Conservation (phyloP, 2,888 invertebrate species). For the Orthosia cruda region DNA sequence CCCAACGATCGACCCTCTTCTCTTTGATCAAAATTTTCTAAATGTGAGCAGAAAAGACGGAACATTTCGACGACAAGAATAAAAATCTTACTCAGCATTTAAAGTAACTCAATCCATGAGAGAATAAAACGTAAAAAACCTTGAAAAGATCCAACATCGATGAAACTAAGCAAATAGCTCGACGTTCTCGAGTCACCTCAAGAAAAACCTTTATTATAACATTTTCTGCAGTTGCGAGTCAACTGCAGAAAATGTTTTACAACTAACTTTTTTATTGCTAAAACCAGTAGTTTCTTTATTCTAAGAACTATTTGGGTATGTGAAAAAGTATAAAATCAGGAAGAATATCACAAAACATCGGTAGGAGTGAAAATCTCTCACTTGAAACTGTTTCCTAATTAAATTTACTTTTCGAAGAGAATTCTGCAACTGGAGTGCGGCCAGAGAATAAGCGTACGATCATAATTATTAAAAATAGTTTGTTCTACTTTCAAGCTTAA, state of each 20-base stretch:
- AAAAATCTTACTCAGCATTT: conserved; percentile 22
- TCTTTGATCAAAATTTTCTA: too few species aligned
- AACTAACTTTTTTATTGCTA: conserved; percentile 18
- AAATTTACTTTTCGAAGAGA: conserved; percentile 63
- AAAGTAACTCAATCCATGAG: conserved; percentile 18
- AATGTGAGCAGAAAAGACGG: neutral
- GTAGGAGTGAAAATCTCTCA: conserved; percentile 48
- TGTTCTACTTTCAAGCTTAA: conserved; percentile 15
- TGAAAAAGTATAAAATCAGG: conserved; percentile 41
- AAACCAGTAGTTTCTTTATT: conserved; percentile 16
- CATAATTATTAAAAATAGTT: conserved; percentile 3
- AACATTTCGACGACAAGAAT: neutral
- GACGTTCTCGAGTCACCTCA: conserved; percentile 17
- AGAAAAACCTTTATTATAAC: conserved; percentile 17
- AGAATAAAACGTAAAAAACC: conserved; percentile 22
- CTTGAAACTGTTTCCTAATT: conserved; percentile 67
- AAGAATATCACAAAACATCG: conserved; percentile 54
- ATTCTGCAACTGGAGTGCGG: conserved; percentile 49
- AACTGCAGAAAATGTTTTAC: conserved; percentile 19
- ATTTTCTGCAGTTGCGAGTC: conserved; percentile 24
- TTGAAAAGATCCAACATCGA: conserved; percentile 28
- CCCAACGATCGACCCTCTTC: too few species aligned
- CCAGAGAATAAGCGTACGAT: conserved; percentile 53
- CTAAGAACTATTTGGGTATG: neutral
- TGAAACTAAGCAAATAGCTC: conserved; percentile 39